Evolutionary conservation across 1,140 invertebrate species (phyloP).

Genomic region (Lordiphosa clarofinis): DNA sequence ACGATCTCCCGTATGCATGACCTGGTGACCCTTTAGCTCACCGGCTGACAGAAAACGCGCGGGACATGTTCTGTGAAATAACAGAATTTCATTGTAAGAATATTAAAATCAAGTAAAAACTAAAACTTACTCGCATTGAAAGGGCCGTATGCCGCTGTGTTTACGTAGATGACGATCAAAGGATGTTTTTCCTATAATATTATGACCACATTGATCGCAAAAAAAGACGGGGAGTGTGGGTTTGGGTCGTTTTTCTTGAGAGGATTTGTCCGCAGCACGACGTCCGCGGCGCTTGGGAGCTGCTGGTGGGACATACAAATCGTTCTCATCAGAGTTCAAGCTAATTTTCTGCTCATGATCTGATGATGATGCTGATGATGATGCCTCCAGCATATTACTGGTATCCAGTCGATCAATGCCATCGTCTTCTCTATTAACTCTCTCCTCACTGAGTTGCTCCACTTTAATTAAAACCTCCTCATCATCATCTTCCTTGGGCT

Average conservation of each 20-base stretch:
- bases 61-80: constrained; percentile 39
- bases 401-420: constrained; percentile 44
- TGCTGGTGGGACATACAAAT: constrained; percentile 1
- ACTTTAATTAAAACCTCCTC: constrained; percentile 45
- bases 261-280: constrained; percentile 5
- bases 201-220: constrained; percentile 61
- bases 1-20: constrained; percentile 55
- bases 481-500: not conserved
- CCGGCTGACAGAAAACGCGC: constrained; percentile 62
- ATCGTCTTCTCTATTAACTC: constrained; percentile 23
- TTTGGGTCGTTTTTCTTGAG: constrained; percentile 31
- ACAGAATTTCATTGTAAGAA: not conserved
- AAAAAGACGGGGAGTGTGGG: constrained; percentile 45
- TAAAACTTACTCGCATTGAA: constrained; percentile 54
- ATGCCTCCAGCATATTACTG: constrained; percentile 17
- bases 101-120: too few relatives aligned
- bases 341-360: constrained; percentile 10
- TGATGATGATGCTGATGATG: constrained; percentile 4
- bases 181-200: constrained; percentile 52
- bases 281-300: constrained; percentile 12
- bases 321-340: constrained; percentile 5
- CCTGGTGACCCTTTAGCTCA: constrained; percentile 68
- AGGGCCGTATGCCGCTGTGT: constrained; percentile 61
- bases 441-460: constrained; percentile 22
- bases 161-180: constrained; percentile 63